phyloP scores from a whole-genome alignment of 2,888 invertebrate species.

The Caenorhabditis plicata region DNA sequence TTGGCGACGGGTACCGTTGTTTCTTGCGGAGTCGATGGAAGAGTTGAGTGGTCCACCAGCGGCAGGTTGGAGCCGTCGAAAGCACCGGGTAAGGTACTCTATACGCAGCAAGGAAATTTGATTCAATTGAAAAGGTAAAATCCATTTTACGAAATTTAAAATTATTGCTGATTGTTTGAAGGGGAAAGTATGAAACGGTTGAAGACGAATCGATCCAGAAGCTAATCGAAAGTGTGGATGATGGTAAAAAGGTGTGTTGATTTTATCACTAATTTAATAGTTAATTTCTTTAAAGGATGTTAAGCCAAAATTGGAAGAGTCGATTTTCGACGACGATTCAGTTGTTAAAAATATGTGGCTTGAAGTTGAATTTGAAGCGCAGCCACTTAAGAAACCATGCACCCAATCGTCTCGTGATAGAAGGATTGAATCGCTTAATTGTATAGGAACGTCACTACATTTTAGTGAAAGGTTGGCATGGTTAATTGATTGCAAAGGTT shows the following conservation, averaged over 20 bases:
- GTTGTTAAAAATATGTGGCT: constrained; percentile 38
- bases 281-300: neutral
- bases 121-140: constrained; percentile 7
- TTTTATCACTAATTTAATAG: neutral
- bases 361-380: constrained; percentile 15
- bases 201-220: neutral
- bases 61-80: constrained; percentile 4
- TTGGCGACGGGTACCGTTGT: constrained; percentile 19
- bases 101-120: constrained; percentile 5
- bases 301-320: constrained; percentile 10
- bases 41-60: constrained; percentile 11
- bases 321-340: constrained; percentile 7
- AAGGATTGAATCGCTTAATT: constrained; percentile 24
- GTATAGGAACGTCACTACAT: constrained; percentile 9
- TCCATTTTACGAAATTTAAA: neutral
- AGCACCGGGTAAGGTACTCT: neutral
- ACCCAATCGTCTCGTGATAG: constrained; percentile 19
- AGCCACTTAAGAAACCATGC: neutral
- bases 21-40: constrained; percentile 37
- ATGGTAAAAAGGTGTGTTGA: neutral
- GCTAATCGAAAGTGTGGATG: neutral
- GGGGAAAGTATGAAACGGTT: neutral
- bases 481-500: neutral
- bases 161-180: constrained; percentile 3
- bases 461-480: neutral